phyloP scores from a whole-genome alignment of 2,888 invertebrate species.

The Trissonchulus latispiculum region DNA sequence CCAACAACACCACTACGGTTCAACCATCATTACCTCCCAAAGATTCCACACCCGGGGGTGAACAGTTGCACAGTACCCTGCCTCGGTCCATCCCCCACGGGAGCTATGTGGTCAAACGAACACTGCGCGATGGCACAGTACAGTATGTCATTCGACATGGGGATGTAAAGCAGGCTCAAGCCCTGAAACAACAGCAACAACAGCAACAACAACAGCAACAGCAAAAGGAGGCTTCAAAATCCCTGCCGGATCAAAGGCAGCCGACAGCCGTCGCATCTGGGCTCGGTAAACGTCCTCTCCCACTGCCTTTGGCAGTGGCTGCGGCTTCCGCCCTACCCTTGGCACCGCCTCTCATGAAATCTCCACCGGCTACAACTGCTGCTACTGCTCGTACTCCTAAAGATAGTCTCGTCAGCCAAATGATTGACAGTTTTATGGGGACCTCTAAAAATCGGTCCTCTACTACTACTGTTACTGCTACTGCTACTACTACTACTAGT shows the following conservation, averaged over 20 bases:
- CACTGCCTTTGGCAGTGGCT: background rate
- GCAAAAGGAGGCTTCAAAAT: background rate
- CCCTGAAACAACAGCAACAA: no score
- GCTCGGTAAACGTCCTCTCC: no score
- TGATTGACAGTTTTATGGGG: no score
- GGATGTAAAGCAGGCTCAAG: background rate
- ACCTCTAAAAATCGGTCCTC: no score
- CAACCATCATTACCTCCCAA: no score
- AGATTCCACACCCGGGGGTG: background rate
- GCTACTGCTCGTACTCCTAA: no score
- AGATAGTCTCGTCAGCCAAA: no score
- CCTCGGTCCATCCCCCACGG: background rate
- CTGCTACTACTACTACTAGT: no score
- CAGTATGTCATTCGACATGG: background rate
- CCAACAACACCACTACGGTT: no score
- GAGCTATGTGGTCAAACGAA: background rate
- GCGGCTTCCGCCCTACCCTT: background rate
- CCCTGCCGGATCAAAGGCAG: background rate
- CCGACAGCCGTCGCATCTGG: background rate
- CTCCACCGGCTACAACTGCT: no score
- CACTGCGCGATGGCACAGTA: background rate
- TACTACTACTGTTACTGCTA: no score
- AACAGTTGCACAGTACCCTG: background rate
- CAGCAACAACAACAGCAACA: background rate
- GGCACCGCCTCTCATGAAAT: no score